Base-by-base conservation (phyloP, 2,888 invertebrate genomes). In the Dorcus parallelipipedus region DNA sequence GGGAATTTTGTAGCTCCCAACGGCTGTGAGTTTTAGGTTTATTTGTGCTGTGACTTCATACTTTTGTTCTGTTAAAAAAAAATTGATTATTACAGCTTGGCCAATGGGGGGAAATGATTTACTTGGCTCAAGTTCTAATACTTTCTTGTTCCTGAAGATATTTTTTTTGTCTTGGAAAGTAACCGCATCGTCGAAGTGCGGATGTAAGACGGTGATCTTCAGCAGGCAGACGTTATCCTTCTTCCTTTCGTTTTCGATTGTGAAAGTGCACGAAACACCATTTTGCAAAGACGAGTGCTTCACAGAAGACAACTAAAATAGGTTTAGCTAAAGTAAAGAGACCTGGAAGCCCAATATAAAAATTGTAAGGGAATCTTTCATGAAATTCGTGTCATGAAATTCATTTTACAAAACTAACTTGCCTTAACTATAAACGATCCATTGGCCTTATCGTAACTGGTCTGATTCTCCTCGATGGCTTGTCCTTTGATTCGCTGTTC, bases 1-100 rank as follows among this genome's bases (percentile, higher is more conserved):
- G 1, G 81, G 81, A 74, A 81, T 80, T 69, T 79, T 80, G 63
- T 75, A 80, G 53, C 77, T 78, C 3, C 81, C 81, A 51, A 80
- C 74, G 14, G 77, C 75, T 9, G 63, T 49, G 4, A 72, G 66
- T 4, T 54, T 51, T 41, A 74, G 76, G 38, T 54, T 60, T 9
- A 80, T 75, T 49, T 42, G 58, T 3, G 72, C 67, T 39, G 60
- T 58, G 9, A 68, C 60, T 9, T 69, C 64, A 67, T 80, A 70
- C 5, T 17, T 9, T 4, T 59, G 57, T 49, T 65, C 81, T 81
- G 69, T 58, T 73, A 72, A 61, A 38, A 33, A 41, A 6, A 41
- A 41, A 41, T 41, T 9, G 7, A 33, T 33, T 33, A 33, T 5
- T 33, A 33, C 1, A 33, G 3, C 2, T 33, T 33, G 26, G 26